A percentile compares a stretch with the other conserved stretches of the same genome.
Evolutionary conservation across 2,888 invertebrate genomes (phyloP).

Genomic region (Nomada fabriciana): DNA sequence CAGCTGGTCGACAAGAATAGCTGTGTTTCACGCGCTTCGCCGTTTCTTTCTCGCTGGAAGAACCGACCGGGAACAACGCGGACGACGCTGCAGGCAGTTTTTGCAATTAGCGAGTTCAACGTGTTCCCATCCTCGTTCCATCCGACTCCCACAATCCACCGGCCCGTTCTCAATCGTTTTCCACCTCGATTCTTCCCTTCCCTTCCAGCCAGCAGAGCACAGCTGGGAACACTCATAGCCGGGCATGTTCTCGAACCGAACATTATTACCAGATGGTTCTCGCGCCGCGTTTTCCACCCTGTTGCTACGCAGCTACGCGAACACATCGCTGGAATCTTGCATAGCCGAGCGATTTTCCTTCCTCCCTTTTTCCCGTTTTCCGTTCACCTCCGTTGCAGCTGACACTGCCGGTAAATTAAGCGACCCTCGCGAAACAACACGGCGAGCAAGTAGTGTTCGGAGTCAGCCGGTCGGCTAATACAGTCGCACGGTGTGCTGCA

Average conservation of each 20-base stretch:
- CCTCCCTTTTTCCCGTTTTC: background rate
- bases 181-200: conserved; percentile 20
- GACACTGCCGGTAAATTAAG: conserved; percentile 24
- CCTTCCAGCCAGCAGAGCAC: background rate
- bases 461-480: background rate
- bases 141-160: background rate
- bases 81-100: conserved; percentile 67
- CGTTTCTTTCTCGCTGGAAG: conserved; percentile 28
- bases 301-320: conserved; percentile 40
- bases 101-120: conserved; percentile 73
- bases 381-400: conserved; percentile 15
- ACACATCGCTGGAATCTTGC: conserved; percentile 16
- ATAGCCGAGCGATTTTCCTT: conserved; percentile 29
- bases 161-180: conserved; percentile 42
- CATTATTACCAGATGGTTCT: conserved; percentile 49
- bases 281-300: conserved; percentile 27
- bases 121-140: conserved; percentile 43
- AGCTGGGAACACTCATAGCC: conserved; percentile 33
- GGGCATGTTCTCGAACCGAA: conserved; percentile 44
- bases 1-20: conserved; percentile 29
- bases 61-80: conserved; percentile 29
- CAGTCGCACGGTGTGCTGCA: background rate
- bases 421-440: background rate
- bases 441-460: background rate
- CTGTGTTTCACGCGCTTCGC: conserved; percentile 27